Base-by-base conservation (phyloP, 2,888 invertebrate species). In the Coleophora deauratella region DNA sequence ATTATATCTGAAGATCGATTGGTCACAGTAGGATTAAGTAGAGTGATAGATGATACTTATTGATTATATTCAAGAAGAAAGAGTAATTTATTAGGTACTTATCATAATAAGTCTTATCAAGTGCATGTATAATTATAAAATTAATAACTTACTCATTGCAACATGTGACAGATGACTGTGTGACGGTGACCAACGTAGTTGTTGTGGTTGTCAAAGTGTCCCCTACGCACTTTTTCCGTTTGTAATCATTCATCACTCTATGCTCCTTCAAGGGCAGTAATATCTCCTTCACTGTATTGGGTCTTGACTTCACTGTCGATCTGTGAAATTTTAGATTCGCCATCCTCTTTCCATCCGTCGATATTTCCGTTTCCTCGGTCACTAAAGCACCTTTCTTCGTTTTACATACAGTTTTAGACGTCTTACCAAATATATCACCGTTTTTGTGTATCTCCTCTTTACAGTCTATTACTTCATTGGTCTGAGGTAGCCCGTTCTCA, bases 81-180 rank as follows among this genome's bases (percentile, higher is more conserved):
- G n/a, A n/a, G n/a, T n/a, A n/a, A n/a, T n/a, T n/a, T n/a, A n/a
- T 21, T 21, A 6, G 21, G 21, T 21, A 21, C 21, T n/a, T n/a
- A n/a, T n/a, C n/a, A n/a, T n/a, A n/a, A n/a, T n/a, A n/a, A n/a
- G n/a, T n/a, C n/a, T n/a, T n/a, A 21, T 4, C 3, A 21, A 4
- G 21, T 21, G 6, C 21, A 21, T 21, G 21, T 21, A 6, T 21
- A 21, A 21, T 21, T 4, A 21, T 21, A 9, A 9, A 31, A 33
- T 8, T 42, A 33, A 47, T 11, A 70, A 87, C 87, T 87, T 55
- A 87, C 86, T 85, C 86, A 66, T 86, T 86, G 46, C 85, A 86
- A 38, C 74, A 74, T 35, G 84, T 81, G 33, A 72, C 67, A n/a
- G 77, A 71, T 1, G 79, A 84, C 58, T 85, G 86, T 40, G 77